Base-by-base conservation (phyloP, 1,140 invertebrate species). In the Drosophila kohkoa region DNA sequence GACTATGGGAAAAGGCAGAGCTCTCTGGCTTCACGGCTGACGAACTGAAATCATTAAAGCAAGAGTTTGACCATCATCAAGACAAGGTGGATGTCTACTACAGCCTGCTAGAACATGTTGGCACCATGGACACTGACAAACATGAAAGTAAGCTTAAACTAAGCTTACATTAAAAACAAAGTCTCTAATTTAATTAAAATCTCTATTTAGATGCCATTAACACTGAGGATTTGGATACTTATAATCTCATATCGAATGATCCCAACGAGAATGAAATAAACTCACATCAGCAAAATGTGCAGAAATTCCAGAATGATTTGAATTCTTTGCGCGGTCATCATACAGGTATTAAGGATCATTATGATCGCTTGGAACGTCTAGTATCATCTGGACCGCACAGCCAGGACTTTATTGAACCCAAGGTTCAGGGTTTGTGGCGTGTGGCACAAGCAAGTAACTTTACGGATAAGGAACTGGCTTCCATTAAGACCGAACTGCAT, bases 51-150 rank as follows among this genome's bases (percentile, higher is more conserved):
- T 95, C 96, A 10, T 92, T 99, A 5, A 97, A 96, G 87, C 96
- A 98, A 93, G 98, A 99, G 93, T 99, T 99, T 89, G 93, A 93
- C 51, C 97, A 98, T 93, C 97, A 99, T 91, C 97, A 99, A 93
- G 96, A 98, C 74, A 98, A 98, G 93, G 95, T 99, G 16, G 96
- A 98, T 92, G 96, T 98, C 82, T 98, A 98, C 89, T 96, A 97
- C 93, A 95, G 95, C 49, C 79, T 99, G 16, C 93, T 98, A 11
- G 94, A 95, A 81, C 95, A 97, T 76, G 93, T 96, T 15, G 95
- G 96, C n/a, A 66, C 72, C 1, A 43, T 77, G 13, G 91, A 93
- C 32, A 90, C 90, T 54, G 93, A 95, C 79, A 91, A 92, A 52
- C 94, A 95, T 91, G 94, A 96, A 93, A 96, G 96, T 96, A 93